Percentiles rank a stretch among this genome's conserved stretches.
These are phyloP conservation scores for Argyresthia goedartella DNA, from an alignment of 2,888 invertebrate species.

Conservation along the genomic window DNA sequence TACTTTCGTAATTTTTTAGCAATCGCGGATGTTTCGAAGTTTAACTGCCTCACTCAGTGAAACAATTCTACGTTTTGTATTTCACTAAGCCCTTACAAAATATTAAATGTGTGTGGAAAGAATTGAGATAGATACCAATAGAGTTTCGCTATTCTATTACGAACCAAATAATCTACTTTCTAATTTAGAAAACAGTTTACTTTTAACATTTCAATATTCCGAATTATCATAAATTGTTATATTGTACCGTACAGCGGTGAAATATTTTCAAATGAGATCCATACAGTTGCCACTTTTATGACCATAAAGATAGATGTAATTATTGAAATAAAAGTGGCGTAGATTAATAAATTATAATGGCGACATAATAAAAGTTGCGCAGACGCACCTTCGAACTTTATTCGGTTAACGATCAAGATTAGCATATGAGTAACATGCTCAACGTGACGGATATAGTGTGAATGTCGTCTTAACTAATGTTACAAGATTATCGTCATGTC, in stretches of 20 bases:
- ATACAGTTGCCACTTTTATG: background rate
- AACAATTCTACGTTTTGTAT: too few species aligned
- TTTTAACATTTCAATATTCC: too few species aligned
- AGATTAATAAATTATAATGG: background rate
- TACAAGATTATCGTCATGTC: too few species aligned
- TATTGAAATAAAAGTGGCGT: conserved; percentile 1
- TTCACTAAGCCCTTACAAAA: too few species aligned
- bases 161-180: background rate
- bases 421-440: background rate
- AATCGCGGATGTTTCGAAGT: too few species aligned
- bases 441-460: too few species aligned
- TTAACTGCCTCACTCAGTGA: too few species aligned
- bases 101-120: too few species aligned
- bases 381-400: background rate
- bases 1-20: too few species aligned
- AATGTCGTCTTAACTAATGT: too few species aligned
- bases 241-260: background rate
- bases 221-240: background rate
- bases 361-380: background rate
- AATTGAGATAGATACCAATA: too few species aligned
- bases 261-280: conserved; percentile 1
- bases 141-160: too few species aligned
- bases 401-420: conserved; percentile 1
- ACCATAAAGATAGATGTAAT: background rate
- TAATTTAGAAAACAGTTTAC: background rate